These are phyloP conservation scores for Hipposideros armiger DNA, from an alignment of 2,113 vertebrate species.

Conservation along the genomic window DNA sequence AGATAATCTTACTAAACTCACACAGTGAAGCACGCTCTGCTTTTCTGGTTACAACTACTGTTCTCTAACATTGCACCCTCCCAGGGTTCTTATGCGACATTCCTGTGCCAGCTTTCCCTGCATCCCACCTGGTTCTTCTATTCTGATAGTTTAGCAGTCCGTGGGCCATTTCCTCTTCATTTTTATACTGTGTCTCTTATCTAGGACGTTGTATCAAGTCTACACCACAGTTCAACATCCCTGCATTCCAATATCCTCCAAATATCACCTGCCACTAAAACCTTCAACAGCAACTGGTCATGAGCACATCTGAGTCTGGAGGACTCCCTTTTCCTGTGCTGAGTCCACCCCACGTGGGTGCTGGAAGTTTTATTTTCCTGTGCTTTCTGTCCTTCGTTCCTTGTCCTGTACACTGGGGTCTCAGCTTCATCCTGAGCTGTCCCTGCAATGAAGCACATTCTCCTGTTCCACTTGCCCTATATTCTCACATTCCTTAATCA, in stretches of 20 bases:
- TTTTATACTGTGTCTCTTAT: background rate
- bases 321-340: background rate
- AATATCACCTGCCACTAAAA: background rate
- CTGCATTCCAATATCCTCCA: background rate
- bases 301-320: background rate
- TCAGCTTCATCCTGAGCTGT: background rate
- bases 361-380: background rate
- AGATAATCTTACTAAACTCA: background rate
- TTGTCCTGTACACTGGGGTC: background rate
- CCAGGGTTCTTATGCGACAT: background rate
- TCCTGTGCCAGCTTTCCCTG: background rate
- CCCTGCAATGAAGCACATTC: background rate
- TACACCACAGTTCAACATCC: background rate
- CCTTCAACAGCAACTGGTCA: background rate
- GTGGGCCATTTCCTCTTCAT: background rate
- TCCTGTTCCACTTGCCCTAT: background rate
- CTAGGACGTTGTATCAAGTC: background rate
- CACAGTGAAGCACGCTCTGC: background rate
- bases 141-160: background rate
- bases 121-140: background rate
- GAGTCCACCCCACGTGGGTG: background rate
- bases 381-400: background rate
- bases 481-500: background rate
- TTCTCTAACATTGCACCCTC: background rate
- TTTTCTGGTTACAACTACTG: background rate